Percentiles rank a stretch among this genome's conserved stretches.
These are phyloP conservation scores for Enoplosus armatus DNA, from an alignment of 2,797 vertebrate species.

Conservation along the genomic window DNA sequence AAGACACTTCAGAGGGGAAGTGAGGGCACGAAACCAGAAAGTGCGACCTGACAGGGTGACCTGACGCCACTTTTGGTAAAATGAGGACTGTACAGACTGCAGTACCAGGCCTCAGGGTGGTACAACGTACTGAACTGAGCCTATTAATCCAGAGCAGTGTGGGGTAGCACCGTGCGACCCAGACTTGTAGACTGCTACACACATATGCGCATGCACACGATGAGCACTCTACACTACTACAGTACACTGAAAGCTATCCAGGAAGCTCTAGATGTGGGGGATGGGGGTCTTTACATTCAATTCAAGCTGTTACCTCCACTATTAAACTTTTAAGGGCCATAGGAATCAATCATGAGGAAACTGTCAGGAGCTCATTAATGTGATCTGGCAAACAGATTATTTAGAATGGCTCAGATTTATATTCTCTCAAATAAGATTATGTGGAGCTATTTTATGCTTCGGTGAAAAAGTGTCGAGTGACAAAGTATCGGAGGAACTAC, in stretches of 20 bases:
- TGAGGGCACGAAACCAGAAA: constrained; percentile 60
- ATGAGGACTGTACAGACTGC: constrained; percentile 40
- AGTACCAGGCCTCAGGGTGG: constrained; percentile 53
- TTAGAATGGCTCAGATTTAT: background rate
- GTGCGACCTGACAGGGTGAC: constrained; percentile 50
- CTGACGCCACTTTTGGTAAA: constrained; percentile 39
- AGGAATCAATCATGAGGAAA: background rate
- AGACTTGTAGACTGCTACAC: constrained; percentile 57
- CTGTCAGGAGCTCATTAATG: background rate
- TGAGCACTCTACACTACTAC: constrained; percentile 7
- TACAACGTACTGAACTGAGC: constrained; percentile 38
- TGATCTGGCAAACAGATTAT: background rate
- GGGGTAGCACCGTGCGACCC: background rate
- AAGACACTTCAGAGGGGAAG: constrained; percentile 44
- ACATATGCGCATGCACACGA: background rate
- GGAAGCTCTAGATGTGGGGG: constrained; percentile 32
- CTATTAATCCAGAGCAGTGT: constrained; percentile 55
- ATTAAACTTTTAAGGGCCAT: constrained; percentile 7
- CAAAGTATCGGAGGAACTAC: constrained; percentile 6
- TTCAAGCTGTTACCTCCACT: background rate
- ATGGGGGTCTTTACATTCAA: constrained; percentile 22
- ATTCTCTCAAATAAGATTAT: constrained; percentile 3
- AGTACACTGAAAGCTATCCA: constrained; percentile 29
- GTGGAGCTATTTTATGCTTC: background rate
- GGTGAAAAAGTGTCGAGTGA: background rate